Evolutionary conservation across 2,113 vertebrate species (phyloP).

Genomic region (Tricholaema leucomelas): DNA sequence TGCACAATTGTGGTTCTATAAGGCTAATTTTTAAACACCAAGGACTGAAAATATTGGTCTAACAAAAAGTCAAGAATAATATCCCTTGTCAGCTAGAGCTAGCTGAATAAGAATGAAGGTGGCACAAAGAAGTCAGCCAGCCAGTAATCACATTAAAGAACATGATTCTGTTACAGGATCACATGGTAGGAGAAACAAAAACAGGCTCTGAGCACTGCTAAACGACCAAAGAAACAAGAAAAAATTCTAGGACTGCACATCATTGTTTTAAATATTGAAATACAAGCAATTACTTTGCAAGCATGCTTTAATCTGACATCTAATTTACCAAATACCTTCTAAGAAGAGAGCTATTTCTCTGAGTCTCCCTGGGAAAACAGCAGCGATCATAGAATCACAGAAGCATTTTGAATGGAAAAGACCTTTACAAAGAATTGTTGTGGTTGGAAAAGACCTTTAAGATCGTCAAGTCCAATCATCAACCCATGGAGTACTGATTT

Average conservation of each 20-base stretch:
- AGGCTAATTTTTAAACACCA: slow-evolving; percentile 16
- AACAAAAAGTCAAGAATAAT: slow-evolving; percentile 36
- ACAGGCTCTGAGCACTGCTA: background rate
- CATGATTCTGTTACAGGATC: slow-evolving; percentile 18
- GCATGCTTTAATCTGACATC: background rate
- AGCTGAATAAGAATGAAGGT: slow-evolving; percentile 20
- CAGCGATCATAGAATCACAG: background rate
- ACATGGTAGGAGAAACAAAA: background rate
- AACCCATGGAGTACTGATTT: background rate
- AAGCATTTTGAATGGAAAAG: no score
- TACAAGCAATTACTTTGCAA: background rate
- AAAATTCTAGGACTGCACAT: background rate
- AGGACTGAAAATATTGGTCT: slow-evolving; percentile 28
- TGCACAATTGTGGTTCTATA: background rate
- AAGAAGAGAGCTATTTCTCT: background rate
- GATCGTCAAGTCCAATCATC: no score
- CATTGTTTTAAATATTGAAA: background rate
- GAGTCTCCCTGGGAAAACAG: background rate
- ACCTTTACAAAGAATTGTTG: no score
- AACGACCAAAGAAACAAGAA: background rate
- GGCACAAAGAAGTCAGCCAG: slow-evolving; percentile 7
- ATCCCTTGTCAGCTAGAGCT: background rate
- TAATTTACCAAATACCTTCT: background rate
- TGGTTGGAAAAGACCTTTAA: no score
- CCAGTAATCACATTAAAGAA: slow-evolving; percentile 19